phyloP scores from a whole-genome alignment of 2,888 invertebrate genomes.

The Hemaris fuciformis region DNA sequence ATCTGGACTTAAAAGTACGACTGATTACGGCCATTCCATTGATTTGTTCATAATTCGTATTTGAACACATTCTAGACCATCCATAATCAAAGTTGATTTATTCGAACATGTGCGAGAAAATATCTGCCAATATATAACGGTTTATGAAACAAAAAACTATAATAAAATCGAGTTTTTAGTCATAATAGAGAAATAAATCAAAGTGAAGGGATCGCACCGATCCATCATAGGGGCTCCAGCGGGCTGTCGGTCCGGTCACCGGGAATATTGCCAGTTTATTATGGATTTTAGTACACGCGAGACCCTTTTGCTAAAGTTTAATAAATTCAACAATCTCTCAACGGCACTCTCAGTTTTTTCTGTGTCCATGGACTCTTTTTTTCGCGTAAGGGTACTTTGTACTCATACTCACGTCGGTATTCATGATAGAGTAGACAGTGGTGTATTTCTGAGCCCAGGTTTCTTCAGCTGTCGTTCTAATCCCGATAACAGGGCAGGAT shows the following conservation, averaged over 20 bases:
- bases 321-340: too few species aligned
- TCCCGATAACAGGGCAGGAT: too few species aligned
- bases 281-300: conserved; percentile 35
- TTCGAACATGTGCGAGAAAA: not conserved
- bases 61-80: not conserved
- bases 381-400: too few species aligned
- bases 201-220: conserved; percentile 34
- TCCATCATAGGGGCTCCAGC: conserved; percentile 47
- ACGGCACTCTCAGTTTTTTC: too few species aligned
- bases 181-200: conserved; percentile 55
- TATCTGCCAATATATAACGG: not conserved
- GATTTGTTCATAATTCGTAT: not conserved
- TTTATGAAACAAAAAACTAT: conserved; percentile 25
- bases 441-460: too few species aligned
- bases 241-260: conserved; percentile 32
- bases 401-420: too few species aligned
- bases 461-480: too few species aligned
- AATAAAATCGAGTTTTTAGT: conserved; percentile 28
- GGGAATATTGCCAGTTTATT: conserved; percentile 48
- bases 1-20: too few species aligned
- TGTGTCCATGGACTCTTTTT: too few species aligned
- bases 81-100: not conserved
- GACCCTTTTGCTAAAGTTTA: not conserved
- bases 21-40: too few species aligned
- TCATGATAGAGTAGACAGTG: too few species aligned